Evolutionary conservation across 2,797 vertebrate genomes (phyloP).

Genomic region (Apodemus agrarius): DNA sequence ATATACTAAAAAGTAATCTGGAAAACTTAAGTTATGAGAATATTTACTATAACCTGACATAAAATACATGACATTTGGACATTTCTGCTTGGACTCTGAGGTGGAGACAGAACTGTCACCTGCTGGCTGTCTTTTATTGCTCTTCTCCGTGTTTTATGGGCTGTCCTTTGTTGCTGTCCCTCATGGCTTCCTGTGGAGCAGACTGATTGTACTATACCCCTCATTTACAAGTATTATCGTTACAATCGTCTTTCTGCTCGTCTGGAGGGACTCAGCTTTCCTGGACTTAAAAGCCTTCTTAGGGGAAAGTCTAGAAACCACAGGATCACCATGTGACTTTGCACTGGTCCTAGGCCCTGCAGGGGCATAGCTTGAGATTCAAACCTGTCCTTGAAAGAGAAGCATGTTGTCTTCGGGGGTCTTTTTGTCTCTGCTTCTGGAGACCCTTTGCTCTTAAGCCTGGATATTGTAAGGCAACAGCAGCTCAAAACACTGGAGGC

Average conservation of each 20-base stretch:
- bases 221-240: not conserved
- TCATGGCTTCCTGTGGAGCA: not conserved
- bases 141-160: not conserved
- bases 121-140: too few species aligned
- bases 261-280: not conserved
- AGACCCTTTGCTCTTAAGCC: not conserved
- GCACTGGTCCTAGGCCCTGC: not conserved
- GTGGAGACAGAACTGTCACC: not conserved
- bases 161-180: not conserved
- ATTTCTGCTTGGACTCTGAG: not conserved
- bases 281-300: not conserved
- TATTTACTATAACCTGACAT: not conserved
- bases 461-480: not conserved
- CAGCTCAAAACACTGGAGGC: not conserved
- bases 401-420: not conserved
- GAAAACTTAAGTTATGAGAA: not conserved
- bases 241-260: not conserved
- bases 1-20: not conserved
- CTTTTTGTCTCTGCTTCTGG: not conserved
- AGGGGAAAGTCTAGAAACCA: not conserved
- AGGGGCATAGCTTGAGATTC: not conserved
- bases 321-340: not conserved
- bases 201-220: not conserved
- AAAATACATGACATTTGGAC: not conserved
- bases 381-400: constrained; percentile 3